phyloP scores from a whole-genome alignment of 2,888 invertebrate species.

The Dendrolimus pini region DNA sequence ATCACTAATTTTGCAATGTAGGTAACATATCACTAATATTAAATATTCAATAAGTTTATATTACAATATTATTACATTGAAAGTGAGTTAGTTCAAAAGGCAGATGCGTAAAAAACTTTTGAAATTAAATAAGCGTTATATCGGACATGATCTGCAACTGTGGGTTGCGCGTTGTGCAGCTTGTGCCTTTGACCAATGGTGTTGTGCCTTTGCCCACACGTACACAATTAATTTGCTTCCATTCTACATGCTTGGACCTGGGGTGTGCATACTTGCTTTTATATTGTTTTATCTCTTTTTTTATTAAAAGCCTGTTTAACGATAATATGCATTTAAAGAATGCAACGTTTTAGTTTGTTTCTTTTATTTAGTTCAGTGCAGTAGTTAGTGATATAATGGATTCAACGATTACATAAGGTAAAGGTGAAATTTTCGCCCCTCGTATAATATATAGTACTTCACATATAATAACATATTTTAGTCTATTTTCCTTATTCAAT shows the following conservation, averaged over 20 bases:
- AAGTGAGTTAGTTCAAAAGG: conserved; percentile 16
- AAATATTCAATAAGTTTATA: neutral
- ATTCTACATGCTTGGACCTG: neutral
- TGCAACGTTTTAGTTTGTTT: no score
- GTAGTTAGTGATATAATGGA: no score
- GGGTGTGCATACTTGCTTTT: neutral
- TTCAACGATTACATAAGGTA: no score
- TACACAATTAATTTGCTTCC: conserved; percentile 40
- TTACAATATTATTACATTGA: conserved; percentile 24
- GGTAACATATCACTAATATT: no score
- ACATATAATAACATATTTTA: no score
- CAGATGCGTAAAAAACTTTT: conserved; percentile 57
- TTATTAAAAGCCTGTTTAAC: neutral
- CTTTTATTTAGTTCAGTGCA: no score
- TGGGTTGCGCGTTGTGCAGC: conserved; percentile 42
- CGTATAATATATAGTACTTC: no score
- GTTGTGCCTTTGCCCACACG: conserved; percentile 20
- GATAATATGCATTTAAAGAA: neutral
- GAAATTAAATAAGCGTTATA: conserved; percentile 50
- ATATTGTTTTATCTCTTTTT: neutral
- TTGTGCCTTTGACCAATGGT: conserved; percentile 58
- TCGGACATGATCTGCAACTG: conserved; percentile 63
- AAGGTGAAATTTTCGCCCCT: no score
- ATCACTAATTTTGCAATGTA: no score
- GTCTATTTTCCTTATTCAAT: no score